Evolutionary conservation across 2,113 vertebrate species (phyloP).

Genomic region (Cyphomyrus discorhynchus): DNA sequence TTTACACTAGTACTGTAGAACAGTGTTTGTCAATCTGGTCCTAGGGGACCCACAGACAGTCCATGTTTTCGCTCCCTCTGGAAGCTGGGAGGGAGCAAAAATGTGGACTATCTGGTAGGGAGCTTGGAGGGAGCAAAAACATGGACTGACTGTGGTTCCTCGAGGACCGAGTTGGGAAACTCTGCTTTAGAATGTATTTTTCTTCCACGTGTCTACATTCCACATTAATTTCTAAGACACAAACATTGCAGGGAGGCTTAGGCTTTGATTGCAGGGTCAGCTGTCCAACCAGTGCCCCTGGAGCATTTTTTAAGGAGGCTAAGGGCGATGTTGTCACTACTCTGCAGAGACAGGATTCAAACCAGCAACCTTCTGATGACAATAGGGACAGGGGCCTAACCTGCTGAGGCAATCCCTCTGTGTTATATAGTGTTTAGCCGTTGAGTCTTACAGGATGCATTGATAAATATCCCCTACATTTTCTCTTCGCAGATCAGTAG

Average conservation of each 20-base stretch:
- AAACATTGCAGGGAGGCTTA: not conserved
- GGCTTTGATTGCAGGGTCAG: not conserved
- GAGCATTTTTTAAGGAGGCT: not conserved
- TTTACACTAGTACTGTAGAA: not conserved
- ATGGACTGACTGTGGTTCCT: too few species aligned
- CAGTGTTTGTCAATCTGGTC: not conserved
- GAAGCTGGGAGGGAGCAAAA: not conserved
- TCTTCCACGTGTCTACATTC: not conserved
- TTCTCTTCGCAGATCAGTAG: not conserved
- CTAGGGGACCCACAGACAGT: not conserved
- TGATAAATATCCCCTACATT: not conserved
- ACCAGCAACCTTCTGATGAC: not conserved
- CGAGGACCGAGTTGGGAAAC: not conserved
- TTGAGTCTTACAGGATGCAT: not conserved
- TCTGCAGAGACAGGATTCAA: not conserved
- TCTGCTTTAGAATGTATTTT: not conserved
- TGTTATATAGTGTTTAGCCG: not conserved
- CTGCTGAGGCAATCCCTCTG: not conserved
- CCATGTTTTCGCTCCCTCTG: not conserved
- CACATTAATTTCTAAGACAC: not conserved
- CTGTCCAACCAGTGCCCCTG: not conserved
- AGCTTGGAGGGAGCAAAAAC: not conserved
- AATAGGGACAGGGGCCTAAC: not conserved
- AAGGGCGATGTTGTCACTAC: not conserved
- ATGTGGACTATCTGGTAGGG: not conserved